Conservation (phyloP, 2,797 vertebrate species). For the Sebastiscus albofasciatus region DNA sequence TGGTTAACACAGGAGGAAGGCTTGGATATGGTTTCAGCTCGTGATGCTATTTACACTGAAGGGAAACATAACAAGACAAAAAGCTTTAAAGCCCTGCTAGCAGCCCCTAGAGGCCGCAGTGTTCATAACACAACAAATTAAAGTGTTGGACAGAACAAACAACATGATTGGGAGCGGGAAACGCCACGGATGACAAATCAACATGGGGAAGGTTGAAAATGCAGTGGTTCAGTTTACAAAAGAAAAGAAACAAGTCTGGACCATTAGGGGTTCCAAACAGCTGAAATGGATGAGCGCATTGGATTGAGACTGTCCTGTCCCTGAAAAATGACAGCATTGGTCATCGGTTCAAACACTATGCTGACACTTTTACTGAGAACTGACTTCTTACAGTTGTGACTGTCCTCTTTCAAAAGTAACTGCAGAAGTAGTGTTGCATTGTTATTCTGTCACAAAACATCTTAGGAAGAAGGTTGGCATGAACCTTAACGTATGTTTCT, state of each 20-base stretch:
- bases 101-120: background rate
- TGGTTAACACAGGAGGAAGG: slow-evolving; percentile 25
- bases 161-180: background rate
- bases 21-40: slow-evolving; percentile 37
- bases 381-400: background rate
- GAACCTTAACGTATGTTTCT: background rate
- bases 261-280: background rate
- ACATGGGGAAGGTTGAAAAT: background rate
- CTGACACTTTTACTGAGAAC: background rate
- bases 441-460: background rate
- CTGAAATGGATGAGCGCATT: background rate
- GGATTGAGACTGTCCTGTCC: background rate
- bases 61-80: slow-evolving; percentile 1
- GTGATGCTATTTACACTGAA: slow-evolving; percentile 14
- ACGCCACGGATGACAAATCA: background rate
- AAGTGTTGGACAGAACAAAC: background rate
- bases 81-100: background rate
- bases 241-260: background rate
- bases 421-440: background rate
- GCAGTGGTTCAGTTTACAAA: background rate
- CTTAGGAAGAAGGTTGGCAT: background rate
- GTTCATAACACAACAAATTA: background rate
- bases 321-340: background rate
- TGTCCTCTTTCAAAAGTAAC: background rate
- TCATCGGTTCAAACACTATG: background rate